Percentiles rank a stretch among this genome's conserved stretches.
Conservation (phyloP, 2,888 invertebrate species). For the Leucophenga maculata region DNA sequence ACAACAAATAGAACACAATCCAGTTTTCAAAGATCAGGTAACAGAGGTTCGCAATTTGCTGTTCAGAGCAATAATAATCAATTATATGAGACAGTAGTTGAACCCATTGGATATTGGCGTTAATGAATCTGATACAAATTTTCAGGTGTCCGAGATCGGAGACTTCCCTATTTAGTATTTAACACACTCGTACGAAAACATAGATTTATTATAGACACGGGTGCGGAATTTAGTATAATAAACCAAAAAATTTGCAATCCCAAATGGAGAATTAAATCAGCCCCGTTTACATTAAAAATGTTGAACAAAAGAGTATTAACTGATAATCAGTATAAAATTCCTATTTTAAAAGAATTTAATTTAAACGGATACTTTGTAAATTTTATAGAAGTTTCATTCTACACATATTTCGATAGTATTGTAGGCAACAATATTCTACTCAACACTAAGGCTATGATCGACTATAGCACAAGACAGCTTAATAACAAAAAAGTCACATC, state of each 20-base stretch:
- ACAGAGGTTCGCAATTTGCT: too few relatives aligned
- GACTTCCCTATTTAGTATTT: slow-evolving; percentile 27
- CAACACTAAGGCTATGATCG: neutral
- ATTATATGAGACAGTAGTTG: neutral
- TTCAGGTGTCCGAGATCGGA: slow-evolving; percentile 22
- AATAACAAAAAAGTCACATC: too few relatives aligned
- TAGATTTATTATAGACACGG: slow-evolving; percentile 4
- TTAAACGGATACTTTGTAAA: neutral
- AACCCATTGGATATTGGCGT: slow-evolving; percentile 33
- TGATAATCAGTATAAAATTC: neutral
- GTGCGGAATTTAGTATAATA: too few relatives aligned
- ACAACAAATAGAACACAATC: too few relatives aligned
- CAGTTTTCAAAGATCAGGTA: too few relatives aligned
- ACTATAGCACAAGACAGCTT: too few relatives aligned
- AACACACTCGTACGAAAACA: slow-evolving; percentile 8
- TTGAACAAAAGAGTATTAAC: too few relatives aligned
- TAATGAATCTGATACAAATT: slow-evolving; percentile 27
- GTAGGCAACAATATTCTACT: too few relatives aligned
- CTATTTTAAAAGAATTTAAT: neutral
- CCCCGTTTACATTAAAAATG: too few relatives aligned
- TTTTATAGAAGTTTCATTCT: neutral
- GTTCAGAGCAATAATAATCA: too few relatives aligned
- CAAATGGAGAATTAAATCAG: slow-evolving; percentile 17
- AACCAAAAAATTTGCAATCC: slow-evolving; percentile 12
- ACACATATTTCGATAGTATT: neutral